A percentile compares a stretch with the other conserved stretches of the same genome.
Conservation (phyloP, 2,797 vertebrate species). For the Falco biarmicus region DNA sequence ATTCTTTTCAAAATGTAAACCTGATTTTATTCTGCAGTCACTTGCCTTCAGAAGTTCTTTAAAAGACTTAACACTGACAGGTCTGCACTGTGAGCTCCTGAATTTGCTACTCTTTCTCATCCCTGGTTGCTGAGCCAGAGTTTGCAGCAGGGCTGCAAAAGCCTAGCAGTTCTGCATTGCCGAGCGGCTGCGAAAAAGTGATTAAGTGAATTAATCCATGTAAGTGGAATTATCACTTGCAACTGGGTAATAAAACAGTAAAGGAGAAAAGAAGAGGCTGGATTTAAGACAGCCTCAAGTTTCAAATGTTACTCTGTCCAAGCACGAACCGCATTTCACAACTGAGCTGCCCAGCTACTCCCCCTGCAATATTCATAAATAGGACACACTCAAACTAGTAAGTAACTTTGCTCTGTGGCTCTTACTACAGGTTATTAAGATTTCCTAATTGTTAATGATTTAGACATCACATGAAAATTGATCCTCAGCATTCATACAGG, state of each 20-base stretch:
- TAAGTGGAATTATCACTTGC: background rate
- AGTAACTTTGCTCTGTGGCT: background rate
- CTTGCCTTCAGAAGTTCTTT: conserved; percentile 26
- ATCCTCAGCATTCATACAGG: background rate
- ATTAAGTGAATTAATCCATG: background rate
- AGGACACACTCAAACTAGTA: background rate
- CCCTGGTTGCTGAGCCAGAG: background rate
- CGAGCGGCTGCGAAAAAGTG: background rate
- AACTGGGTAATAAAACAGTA: background rate
- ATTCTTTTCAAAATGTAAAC: background rate
- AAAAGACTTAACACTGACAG: background rate
- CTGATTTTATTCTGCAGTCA: background rate
- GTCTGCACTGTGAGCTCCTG: conserved; percentile 39
- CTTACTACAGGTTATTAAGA: background rate
- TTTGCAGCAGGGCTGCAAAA: conserved; percentile 40
- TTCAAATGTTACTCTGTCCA: background rate
- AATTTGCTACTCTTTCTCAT: background rate
- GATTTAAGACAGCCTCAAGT: background rate
- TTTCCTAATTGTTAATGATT: background rate
- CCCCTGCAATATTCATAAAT: background rate
- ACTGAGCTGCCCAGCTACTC: background rate
- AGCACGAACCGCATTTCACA: background rate
- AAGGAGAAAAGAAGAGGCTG: background rate
- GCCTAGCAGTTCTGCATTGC: background rate
- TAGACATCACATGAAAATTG: background rate